A percentile compares a stretch with the other conserved stretches of the same genome.
These are phyloP conservation scores for Musca vetustissima DNA, from an alignment of 1,140 invertebrate genomes.

Conservation along the genomic window DNA sequence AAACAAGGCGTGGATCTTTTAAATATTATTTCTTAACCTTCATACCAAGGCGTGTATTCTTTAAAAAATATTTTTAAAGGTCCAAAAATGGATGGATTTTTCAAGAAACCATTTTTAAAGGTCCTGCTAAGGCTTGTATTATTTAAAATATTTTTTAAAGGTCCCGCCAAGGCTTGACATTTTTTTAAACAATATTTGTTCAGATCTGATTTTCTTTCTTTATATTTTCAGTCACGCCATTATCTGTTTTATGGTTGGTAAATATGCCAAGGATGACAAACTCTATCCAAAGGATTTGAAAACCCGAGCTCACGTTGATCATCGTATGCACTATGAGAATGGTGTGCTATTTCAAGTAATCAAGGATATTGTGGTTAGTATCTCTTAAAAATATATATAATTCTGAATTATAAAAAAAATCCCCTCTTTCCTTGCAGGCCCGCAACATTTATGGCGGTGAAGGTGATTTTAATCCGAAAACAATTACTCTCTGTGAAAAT, in stretches of 20 bases:
- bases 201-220: neutral
- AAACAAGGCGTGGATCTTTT: no score
- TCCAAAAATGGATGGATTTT: no score
- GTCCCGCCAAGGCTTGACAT: no score
- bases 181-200: no score
- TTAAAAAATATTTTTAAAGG: no score
- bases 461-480: constrained; percentile 36
- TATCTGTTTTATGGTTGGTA: constrained; percentile 67
- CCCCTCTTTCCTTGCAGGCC: constrained; percentile 27
- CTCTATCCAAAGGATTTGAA: constrained; percentile 69
- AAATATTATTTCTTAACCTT: no score
- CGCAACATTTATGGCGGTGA: constrained; percentile 52
- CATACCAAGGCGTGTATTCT: no score
- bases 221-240: constrained; percentile 65
- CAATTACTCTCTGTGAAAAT: constrained; percentile 51
- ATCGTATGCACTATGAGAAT: constrained; percentile 71
- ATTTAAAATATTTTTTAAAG: neutral
- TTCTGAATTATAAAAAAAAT: neutral
- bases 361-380: constrained; percentile 43
- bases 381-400: no score
- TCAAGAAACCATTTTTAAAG: no score
- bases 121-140: no score
- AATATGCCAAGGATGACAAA: constrained; percentile 65
- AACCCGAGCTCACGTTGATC: constrained; percentile 68
- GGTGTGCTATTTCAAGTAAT: constrained; percentile 62